Evolutionary conservation across 1,140 invertebrate genomes (phyloP), one percentile per base, ranked within the genome.

Genomic region (Triops longicaudatus): DNA sequence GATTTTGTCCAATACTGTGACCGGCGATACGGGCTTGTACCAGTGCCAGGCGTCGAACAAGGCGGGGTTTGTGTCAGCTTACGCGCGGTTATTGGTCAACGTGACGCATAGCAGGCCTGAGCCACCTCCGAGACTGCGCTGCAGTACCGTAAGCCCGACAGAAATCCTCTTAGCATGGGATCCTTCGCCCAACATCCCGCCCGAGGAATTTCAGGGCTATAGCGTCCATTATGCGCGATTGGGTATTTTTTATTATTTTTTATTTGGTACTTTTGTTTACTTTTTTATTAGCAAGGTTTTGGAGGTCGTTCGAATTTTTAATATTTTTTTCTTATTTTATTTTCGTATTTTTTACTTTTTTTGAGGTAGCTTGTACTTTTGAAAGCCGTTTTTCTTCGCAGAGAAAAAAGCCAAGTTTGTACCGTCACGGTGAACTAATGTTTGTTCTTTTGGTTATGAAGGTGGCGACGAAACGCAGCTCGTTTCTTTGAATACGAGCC

Each of bases 11-110:
- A 89, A 89, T 73, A 88, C 90, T 27, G 86, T 92, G 41, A 86
- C 86, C 22, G 84, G 87, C 12, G 91, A 92, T 82, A 87, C 89
- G 80, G 92, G 91, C 37, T 84, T 92, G 75, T 93, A 93, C 83
- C 91, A 93, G 82, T 93, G 92, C 83, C 84, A 92, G 22, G 91
- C 89, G 4, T 84, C 87, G n/a, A 93, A 91, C 83, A 82, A 83
- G 9, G 87, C 87, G 12, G 91, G 91, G 44, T 87, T 86, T 81
- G 85, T 86, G 78, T 91, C 90, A 86, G 87, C 87, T 9, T 86
- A 87, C 81, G 86, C 85, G 80, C 83, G 87, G 82, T 82, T 88
- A 74, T 83, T 86, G 82, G 87, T 88, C 14, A 88, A 87, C 78
- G 85, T 83, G 74, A 86, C 87, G 72, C 78, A 74, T 77, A 84